These are phyloP conservation scores for Petroica traversi DNA, from an alignment of 2,113 vertebrate genomes.

Conservation along the genomic window DNA sequence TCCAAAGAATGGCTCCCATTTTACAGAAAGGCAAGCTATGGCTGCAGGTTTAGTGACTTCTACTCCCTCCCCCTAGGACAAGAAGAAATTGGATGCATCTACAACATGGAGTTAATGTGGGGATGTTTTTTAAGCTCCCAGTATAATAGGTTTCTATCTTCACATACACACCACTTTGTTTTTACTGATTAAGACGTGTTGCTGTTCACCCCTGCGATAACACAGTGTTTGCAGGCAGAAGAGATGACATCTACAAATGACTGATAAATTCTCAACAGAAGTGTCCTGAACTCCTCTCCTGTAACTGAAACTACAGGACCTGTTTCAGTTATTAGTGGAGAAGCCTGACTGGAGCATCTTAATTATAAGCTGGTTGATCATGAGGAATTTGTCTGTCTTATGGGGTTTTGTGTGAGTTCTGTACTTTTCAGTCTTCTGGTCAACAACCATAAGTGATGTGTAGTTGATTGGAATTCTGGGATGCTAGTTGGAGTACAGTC, in stretches of 20 bases:
- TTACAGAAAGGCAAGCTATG: neutral
- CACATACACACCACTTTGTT: neutral
- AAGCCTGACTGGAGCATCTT: neutral
- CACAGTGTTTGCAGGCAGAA: neutral
- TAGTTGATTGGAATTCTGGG: neutral
- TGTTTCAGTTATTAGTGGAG: neutral
- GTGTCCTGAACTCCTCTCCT: neutral
- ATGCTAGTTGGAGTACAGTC: neutral
- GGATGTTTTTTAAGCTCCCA: neutral
- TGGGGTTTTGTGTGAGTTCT: neutral
- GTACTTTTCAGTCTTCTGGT: neutral
- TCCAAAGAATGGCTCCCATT: constrained; percentile 22
- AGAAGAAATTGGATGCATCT: neutral
- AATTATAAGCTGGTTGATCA: neutral
- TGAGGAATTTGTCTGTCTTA: neutral
- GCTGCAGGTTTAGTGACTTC: neutral
- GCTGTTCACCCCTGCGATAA: neutral
- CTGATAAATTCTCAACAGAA: neutral
- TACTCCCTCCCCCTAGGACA: constrained; percentile 31
- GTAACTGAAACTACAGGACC: neutral
- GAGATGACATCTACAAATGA: neutral
- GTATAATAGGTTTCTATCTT: neutral
- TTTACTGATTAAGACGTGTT: neutral
- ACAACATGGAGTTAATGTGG: neutral
- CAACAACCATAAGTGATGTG: neutral